Conservation (phyloP, 2,797 vertebrate species). For the Tamandua tetradactyla region DNA sequence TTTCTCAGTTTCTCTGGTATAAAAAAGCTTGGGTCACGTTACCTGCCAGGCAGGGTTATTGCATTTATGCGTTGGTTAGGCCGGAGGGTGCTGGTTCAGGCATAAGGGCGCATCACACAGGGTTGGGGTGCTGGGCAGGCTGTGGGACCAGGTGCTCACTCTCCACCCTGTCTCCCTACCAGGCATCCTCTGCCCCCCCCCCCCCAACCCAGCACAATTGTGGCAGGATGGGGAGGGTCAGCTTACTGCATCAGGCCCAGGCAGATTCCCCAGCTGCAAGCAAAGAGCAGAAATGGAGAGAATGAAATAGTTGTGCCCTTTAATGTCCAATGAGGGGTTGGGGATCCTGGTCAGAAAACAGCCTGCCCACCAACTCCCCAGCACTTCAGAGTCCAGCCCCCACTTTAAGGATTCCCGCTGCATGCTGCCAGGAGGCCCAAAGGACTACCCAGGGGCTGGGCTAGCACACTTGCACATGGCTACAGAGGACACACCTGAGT, state of each 20-base stretch:
- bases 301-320: background rate
- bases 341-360: too few relatives aligned
- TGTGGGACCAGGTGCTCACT: background rate
- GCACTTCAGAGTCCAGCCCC: too few relatives aligned
- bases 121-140: background rate
- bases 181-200: too few relatives aligned
- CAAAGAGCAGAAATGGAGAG: background rate
- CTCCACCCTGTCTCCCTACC: background rate
- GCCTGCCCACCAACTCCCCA: too few relatives aligned
- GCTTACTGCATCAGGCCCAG: background rate
- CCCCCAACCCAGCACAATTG: background rate
- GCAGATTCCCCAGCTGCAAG: too few relatives aligned
- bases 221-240: background rate
- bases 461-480: too few relatives aligned
- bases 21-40: background rate
- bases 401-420: too few relatives aligned
- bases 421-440: too few relatives aligned
- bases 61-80: slow-evolving; percentile 89
- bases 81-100: slow-evolving; percentile 74
- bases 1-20: background rate
- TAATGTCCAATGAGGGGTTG: background rate
- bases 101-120: slow-evolving; percentile 55
- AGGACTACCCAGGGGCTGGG: too few relatives aligned
- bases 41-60: slow-evolving; percentile 83
- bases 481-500: too few relatives aligned